These are phyloP conservation scores for Colostygia pectinataria DNA, from an alignment of 2,888 invertebrate genomes.

Conservation along the genomic window DNA sequence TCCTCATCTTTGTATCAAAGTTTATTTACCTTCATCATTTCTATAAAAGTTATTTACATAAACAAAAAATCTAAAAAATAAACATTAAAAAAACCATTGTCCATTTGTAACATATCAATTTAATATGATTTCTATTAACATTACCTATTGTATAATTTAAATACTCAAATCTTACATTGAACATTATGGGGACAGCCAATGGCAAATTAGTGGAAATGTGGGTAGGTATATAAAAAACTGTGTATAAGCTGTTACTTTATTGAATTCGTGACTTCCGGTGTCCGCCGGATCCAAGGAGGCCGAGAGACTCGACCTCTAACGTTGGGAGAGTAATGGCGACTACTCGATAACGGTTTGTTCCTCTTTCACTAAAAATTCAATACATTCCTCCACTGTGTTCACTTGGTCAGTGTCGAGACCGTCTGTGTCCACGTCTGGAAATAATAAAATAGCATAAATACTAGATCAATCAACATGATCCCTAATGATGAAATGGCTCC, in stretches of 20 bases:
- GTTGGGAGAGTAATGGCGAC: constrained; percentile 60
- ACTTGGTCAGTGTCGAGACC: constrained; percentile 92
- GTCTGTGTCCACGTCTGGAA: constrained; percentile 96
- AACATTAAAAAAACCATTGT: constrained; percentile 69
- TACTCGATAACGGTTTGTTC: constrained; percentile 92
- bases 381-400: constrained; percentile 96
- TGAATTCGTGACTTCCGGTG: constrained; percentile 41
- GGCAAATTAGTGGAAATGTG: constrained; percentile 37
- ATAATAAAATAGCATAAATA: constrained; percentile 34
- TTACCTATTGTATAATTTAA: constrained; percentile 76
- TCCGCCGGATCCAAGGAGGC: constrained; percentile 47
- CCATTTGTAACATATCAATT: constrained; percentile 80
- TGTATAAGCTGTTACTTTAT: constrained; percentile 45
- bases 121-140: constrained; percentile 80
- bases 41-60: constrained; percentile 35
- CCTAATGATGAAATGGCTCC: no score
- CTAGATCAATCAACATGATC: not conserved
- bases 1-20: constrained; percentile 48
- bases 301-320: constrained; percentile 62
- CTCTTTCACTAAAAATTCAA: constrained; percentile 99
- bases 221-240: constrained; percentile 63
- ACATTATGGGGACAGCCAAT: constrained; percentile 53
- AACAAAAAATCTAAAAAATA: constrained; percentile 47
- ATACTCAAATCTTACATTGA: constrained; percentile 67
- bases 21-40: constrained; percentile 64